These are phyloP conservation scores for Myotis myotis DNA, from an alignment of 2,797 vertebrate species.

Conservation along the genomic window DNA sequence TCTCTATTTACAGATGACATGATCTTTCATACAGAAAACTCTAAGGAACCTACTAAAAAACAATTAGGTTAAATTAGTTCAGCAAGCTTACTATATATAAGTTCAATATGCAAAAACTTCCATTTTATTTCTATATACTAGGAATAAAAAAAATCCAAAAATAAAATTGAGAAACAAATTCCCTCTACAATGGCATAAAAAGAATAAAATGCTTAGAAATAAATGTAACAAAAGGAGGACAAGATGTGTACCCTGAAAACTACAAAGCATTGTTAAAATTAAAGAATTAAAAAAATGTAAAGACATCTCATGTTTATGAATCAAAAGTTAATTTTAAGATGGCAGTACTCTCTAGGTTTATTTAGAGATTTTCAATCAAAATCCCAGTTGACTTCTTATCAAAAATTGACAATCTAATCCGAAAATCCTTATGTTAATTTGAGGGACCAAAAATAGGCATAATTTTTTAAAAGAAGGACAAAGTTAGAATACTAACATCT, in stretches of 20 bases:
- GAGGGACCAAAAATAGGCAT: not conserved
- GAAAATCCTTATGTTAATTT: constrained; percentile 10
- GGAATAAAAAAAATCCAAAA: not conserved
- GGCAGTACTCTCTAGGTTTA: not conserved
- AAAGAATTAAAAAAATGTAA: not conserved
- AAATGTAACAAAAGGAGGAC: constrained; percentile 14
- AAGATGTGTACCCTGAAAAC: not conserved
- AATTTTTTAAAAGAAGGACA: not conserved
- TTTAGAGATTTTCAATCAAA: not conserved
- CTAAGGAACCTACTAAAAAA: not conserved
- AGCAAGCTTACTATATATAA: not conserved
- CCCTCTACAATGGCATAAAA: not conserved
- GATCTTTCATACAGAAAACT: not conserved
- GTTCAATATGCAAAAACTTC: not conserved
- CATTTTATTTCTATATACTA: not conserved
- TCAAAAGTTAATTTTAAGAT: constrained; percentile 30
- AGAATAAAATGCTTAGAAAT: not conserved
- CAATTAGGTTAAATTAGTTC: not conserved
- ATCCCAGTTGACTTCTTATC: not conserved
- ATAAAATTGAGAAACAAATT: not conserved
- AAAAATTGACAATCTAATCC: not conserved
- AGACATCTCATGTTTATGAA: not conserved
- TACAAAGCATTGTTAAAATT: not conserved
- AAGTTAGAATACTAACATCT: not conserved
- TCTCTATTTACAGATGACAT: not conserved